Conservation (phyloP, 2,113 vertebrate species). For the Neopipo cinnamomea region DNA sequence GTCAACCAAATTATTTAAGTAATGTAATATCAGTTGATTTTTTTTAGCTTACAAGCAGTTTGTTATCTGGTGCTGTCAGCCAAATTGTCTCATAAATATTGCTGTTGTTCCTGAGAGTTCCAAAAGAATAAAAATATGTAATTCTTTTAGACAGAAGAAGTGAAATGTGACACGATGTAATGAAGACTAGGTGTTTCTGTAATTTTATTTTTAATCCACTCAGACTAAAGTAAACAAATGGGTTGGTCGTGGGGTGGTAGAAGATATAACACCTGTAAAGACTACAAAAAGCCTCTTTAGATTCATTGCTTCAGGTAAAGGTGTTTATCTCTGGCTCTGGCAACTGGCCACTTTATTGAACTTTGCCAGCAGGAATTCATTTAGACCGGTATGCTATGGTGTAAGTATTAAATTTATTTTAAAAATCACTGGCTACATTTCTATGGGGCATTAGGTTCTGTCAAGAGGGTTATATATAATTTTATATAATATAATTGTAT, state of each 20-base stretch:
- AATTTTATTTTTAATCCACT: neutral
- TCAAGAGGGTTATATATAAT: neutral
- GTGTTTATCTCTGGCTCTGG: neutral
- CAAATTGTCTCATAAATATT: neutral
- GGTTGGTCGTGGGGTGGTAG: neutral
- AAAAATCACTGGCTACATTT: neutral
- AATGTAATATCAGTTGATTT: neutral
- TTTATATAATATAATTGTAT: neutral
- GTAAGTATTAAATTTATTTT: neutral
- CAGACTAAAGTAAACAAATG: neutral
- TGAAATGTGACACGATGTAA: neutral
- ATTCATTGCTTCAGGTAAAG: neutral
- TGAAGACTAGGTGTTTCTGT: neutral
- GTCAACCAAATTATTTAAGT: neutral
- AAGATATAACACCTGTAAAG: neutral
- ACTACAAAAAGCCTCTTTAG: neutral
- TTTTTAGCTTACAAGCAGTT: neutral
- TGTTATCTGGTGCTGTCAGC: neutral
- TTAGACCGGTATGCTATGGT: neutral
- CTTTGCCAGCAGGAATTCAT: neutral
- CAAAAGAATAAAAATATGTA: neutral
- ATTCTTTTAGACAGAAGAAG: neutral
- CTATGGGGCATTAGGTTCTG: neutral
- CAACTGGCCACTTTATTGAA: neutral
- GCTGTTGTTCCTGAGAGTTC: neutral